A percentile compares a stretch with the other conserved stretches of the same genome.
These are phyloP conservation scores for Hippasteria phrygiana DNA, from an alignment of 53 echinoderm and acorn worm genomes.

Conservation along the genomic window DNA sequence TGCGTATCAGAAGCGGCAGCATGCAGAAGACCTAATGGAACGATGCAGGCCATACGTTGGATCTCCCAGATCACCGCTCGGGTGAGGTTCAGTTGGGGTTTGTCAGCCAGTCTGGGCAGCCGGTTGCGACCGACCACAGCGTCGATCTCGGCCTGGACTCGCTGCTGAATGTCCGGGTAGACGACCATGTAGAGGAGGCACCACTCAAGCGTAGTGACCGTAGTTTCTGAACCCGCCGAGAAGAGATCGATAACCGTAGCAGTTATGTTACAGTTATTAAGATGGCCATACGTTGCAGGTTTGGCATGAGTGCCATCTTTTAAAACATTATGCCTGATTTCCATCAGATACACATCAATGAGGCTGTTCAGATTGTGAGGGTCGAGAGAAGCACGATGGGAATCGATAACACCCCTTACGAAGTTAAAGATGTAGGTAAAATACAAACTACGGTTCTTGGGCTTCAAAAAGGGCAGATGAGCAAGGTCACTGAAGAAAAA, in stretches of 20 bases:
- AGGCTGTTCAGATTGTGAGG: conserved; percentile 12
- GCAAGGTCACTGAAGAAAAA: background rate
- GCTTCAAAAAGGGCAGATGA: background rate
- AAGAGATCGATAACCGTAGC: background rate
- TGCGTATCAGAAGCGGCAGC: no score
- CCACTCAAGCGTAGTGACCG: conserved; percentile 1
- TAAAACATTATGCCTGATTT: background rate
- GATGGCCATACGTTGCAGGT: background rate
- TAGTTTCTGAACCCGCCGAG: no score
- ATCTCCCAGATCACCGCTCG: no score
- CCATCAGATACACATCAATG: conserved; percentile 23
- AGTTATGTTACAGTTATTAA: background rate
- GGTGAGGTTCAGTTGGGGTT: background rate
- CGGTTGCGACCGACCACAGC: no score
- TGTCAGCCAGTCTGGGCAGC: background rate
- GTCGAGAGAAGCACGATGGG: background rate
- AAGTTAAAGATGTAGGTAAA: conserved; percentile 22
- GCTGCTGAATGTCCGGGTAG: no score
- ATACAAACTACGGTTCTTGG: no score
- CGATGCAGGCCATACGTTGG: background rate
- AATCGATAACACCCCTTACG: conserved; percentile 37
- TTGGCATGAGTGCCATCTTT: background rate
- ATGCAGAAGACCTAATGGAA: background rate
- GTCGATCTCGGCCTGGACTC: no score
- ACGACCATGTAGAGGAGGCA: background rate